Evolutionary conservation across 2,797 vertebrate species (phyloP).

Genomic region (Varecia variegata): DNA sequence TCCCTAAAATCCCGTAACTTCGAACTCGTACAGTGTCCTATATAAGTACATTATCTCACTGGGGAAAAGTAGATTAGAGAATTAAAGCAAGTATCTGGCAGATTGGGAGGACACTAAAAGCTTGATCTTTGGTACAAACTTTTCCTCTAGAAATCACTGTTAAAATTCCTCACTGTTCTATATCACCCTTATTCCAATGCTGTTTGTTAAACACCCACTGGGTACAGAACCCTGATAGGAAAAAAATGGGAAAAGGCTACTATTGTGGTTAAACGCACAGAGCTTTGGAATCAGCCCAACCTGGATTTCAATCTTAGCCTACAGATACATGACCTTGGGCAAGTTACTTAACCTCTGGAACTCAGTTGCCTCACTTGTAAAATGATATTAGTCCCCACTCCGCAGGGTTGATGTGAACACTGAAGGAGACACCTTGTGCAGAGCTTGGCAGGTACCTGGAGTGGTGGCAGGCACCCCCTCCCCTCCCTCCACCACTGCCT

Average conservation of each 20-base stretch:
- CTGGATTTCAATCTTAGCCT: neutral
- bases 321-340: neutral
- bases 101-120: neutral
- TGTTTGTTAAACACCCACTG: neutral
- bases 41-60: neutral
- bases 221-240: neutral
- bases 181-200: neutral
- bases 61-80: neutral
- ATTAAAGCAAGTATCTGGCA: conserved; percentile 33
- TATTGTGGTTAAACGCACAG: neutral
- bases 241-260: neutral
- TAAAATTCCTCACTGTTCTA: neutral
- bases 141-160: neutral
- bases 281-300: neutral
- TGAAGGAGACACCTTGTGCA: neutral
- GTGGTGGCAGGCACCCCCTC: accelerated
- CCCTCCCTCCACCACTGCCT: accelerated
- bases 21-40: neutral
- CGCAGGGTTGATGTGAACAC: neutral
- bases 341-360: neutral
- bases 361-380: neutral
- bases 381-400: neutral
- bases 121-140: neutral
- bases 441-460: neutral
- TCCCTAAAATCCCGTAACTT: neutral